These are phyloP conservation scores for Caprella mutica DNA, from an alignment of 2,888 invertebrate species.

Conservation along the genomic window DNA sequence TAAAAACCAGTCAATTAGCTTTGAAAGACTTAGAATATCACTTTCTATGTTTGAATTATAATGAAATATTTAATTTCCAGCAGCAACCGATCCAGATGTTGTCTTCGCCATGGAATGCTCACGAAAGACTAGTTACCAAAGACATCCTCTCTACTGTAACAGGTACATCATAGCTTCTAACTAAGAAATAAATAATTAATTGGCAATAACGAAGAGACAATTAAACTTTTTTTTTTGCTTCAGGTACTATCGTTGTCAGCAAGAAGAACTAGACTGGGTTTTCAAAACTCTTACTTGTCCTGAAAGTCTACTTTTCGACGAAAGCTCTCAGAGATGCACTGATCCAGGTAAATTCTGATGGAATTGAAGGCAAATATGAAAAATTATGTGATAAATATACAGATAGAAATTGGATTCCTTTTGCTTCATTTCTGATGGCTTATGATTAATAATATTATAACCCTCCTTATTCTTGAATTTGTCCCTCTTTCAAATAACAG, in stretches of 20 bases:
- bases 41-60: no score
- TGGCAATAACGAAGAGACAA: no score
- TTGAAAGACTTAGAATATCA: no score
- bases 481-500: neutral
- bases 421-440: neutral
- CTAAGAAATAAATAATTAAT: no score
- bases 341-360: conserved; percentile 11
- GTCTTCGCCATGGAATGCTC: conserved; percentile 15
- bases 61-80: neutral
- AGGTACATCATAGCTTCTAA: no score
- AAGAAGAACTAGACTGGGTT: conserved; percentile 22
- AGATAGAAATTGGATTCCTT: neutral
- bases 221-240: neutral
- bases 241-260: conserved; percentile 24
- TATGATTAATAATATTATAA: conserved; percentile 1
- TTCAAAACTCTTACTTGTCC: conserved; percentile 30
- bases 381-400: neutral
- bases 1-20: no score
- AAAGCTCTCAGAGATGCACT: conserved; percentile 21
- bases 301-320: conserved; percentile 21
- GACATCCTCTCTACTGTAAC: conserved; percentile 34
- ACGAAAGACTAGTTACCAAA: conserved; percentile 17
- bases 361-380: neutral
- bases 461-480: neutral
- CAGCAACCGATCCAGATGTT: neutral